Evolutionary conservation across 2,797 vertebrate genomes (phyloP), one percentile per base, ranked within the genome.

Genomic region (Argya squamiceps): DNA sequence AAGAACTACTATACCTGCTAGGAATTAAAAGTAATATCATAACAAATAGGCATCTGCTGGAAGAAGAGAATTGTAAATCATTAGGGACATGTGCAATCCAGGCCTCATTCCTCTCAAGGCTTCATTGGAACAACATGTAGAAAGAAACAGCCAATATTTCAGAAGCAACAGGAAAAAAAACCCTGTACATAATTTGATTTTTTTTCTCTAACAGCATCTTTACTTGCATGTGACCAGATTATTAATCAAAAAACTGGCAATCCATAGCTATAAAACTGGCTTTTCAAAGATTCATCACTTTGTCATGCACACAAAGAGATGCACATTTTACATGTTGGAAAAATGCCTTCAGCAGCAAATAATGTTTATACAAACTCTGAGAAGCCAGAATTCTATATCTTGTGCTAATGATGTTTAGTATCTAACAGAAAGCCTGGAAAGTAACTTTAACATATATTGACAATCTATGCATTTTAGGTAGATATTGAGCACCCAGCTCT

Each of bases 81-180:
- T 78, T 50, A 76, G 21, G 70, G 67, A 84, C 91, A 96, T 92
- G 76, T 96, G 94, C 83, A 92, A 50, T 82, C 70, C 85, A 95
- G 86, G 74, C 82, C 52, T 94, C 34, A 73, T 88, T 53, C 47
- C 69, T 84, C 81, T 83, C 53, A 75, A 76, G 34, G 19, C 37
- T 96, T 96, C 94, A 90, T 86, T 96, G 55, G 64, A 97, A 94
- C 84, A 96, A 92, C 58, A 86, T 93, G 93, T 81, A 95, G 73
- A 89, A 94, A 95, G 87, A 67, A 93, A 79, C 59, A 81, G 87
- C 39, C 43, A 89, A 62, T 92, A 92, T 89, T 87, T 93, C 91
- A 87, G 85, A 90, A 92, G n/a, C 20, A 93, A 87, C 10, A 26
- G 30, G 64, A 68, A 74, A 92, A 92, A 91, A 80, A 83, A 76